Evolutionary conservation across 2,888 invertebrate genomes (phyloP).

Genomic region (Machimus atricapillus): DNA sequence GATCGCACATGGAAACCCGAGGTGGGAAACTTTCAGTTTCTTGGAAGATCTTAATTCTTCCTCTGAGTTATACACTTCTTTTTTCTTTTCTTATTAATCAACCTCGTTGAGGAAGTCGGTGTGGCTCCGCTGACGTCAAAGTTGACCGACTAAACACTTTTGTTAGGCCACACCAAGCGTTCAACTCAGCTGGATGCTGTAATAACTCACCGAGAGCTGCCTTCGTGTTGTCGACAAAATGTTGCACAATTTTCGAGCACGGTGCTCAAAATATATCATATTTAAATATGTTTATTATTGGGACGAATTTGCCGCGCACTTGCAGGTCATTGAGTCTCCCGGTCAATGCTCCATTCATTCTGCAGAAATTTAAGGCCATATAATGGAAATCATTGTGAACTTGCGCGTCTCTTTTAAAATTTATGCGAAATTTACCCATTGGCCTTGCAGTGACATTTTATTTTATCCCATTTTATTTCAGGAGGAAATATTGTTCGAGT

Average conservation of each 20-base stretch:
- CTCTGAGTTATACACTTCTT: background rate
- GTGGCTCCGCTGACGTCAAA: slow-evolving; percentile 20
- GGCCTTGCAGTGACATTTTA: background rate
- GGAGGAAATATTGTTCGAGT: background rate
- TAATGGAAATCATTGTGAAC: background rate
- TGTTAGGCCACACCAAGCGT: background rate
- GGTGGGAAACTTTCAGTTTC: slow-evolving; percentile 9
- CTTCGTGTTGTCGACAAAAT: background rate
- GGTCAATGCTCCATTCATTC: background rate
- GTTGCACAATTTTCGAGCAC: slow-evolving; percentile 1
- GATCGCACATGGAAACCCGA: background rate
- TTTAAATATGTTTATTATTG: slow-evolving; percentile 1
- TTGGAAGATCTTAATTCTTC: background rate
- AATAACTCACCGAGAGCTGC: background rate
- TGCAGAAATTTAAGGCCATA: background rate
- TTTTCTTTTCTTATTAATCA: background rate
- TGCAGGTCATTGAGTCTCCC: background rate
- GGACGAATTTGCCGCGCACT: background rate
- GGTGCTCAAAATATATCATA: background rate
- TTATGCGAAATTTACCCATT: background rate
- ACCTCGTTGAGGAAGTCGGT: background rate
- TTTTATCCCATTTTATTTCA: background rate
- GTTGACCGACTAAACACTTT: slow-evolving; percentile 34
- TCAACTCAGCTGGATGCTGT: background rate
- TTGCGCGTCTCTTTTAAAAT: background rate